Conservation (phyloP, 2,888 invertebrate species). For the Thymelicus sylvestris region DNA sequence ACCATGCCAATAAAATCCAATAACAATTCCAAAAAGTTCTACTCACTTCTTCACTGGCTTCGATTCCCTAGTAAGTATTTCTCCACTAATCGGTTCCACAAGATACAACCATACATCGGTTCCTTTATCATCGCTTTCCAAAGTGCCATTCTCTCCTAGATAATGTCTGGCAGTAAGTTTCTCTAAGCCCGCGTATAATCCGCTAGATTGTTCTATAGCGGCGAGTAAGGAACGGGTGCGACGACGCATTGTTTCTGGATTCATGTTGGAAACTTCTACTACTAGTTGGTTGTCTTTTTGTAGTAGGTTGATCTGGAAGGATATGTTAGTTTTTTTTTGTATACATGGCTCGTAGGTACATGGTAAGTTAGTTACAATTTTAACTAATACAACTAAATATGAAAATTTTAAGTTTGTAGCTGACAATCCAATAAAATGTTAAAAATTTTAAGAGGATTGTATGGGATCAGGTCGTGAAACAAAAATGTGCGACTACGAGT, state of each 20-base stretch:
- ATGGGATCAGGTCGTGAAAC: too few species aligned
- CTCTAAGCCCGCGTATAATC: constrained; percentile 92
- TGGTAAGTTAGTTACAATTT: neutral
- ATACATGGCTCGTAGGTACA: too few species aligned
- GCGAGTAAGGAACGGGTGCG: constrained; percentile 79
- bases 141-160: constrained; percentile 89
- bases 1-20: too few species aligned
- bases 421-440: too few species aligned
- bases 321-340: too few species aligned
- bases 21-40: neutral
- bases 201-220: constrained; percentile 89
- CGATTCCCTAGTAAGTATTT: constrained; percentile 89
- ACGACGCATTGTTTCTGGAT: constrained; percentile 87
- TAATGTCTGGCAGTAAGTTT: constrained; percentile 91
- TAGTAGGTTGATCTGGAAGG: constrained; percentile 89
- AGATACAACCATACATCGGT: constrained; percentile 96
- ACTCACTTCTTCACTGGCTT: constrained; percentile 88
- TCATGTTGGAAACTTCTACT: constrained; percentile 89
- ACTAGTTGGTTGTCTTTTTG: constrained; percentile 91
- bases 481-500: too few species aligned
- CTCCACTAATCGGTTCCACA: constrained; percentile 91
- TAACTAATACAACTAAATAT: too few species aligned
- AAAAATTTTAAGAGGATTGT: too few species aligned
- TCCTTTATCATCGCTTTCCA: constrained; percentile 89
- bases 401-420: too few species aligned